These are phyloP conservation scores for Daphoenositta chrysoptera DNA, from an alignment of 2,113 vertebrate species.

Conservation along the genomic window DNA sequence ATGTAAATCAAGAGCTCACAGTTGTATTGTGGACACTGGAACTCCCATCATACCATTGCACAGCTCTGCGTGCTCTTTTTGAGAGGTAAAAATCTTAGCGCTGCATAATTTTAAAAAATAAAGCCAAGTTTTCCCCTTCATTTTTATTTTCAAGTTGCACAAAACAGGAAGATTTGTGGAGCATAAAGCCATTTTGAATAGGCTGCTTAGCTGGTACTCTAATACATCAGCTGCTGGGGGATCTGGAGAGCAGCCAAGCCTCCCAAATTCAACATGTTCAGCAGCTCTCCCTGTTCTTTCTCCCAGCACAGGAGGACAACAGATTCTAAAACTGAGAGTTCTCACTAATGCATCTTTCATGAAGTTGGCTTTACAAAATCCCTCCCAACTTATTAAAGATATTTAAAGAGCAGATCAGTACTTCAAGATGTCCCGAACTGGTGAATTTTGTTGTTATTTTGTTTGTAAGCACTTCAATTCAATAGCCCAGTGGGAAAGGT, in stretches of 20 bases:
- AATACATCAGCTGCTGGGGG: background rate
- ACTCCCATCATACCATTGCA: background rate
- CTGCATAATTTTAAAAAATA: background rate
- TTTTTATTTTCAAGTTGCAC: constrained; percentile 12
- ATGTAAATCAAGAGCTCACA: background rate
- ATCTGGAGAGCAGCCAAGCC: constrained; percentile 22
- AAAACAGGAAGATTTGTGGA: background rate
- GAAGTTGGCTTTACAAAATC: background rate
- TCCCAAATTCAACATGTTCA: background rate
- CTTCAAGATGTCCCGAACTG: background rate
- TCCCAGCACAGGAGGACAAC: background rate
- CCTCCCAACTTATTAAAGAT: background rate
- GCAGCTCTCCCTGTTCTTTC: background rate
- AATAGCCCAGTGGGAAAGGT: background rate
- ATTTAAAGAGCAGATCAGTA: background rate
- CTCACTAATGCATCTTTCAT: background rate
- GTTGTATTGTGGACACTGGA: background rate
- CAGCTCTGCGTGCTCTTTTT: background rate
- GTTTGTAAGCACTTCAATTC: background rate
- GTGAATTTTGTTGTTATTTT: background rate
- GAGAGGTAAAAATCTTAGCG: background rate
- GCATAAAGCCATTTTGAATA: background rate
- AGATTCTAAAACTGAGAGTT: background rate
- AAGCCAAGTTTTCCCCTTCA: background rate
- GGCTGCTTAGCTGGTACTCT: background rate